phyloP scores from a whole-genome alignment of 2,797 vertebrate genomes.

The Peromyscus aztecus region DNA sequence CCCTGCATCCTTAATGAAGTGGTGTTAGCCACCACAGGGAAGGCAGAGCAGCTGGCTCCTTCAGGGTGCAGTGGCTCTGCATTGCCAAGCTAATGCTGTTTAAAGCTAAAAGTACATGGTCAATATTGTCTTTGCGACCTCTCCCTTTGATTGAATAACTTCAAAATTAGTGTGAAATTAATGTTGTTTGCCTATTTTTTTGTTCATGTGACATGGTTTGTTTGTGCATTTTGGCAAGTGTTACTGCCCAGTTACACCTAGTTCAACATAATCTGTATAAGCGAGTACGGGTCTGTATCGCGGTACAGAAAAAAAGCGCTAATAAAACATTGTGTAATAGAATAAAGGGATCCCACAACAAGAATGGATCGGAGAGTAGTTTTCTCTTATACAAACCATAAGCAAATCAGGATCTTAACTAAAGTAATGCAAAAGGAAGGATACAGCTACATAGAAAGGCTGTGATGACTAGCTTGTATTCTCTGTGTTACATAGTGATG shows the following conservation, averaged over 20 bases:
- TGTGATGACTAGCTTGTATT: not conserved
- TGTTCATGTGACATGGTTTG: not conserved
- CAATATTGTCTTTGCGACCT: not conserved
- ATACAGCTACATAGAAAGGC: not conserved
- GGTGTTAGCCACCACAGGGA: not conserved
- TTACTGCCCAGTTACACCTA: not conserved
- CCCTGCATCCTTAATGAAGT: not conserved
- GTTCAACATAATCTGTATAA: not conserved
- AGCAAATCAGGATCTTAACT: not conserved
- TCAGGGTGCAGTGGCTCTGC: not conserved
- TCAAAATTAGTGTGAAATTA: constrained; percentile 3
- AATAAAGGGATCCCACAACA: not conserved
- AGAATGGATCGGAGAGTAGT: not conserved
- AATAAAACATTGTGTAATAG: not conserved
- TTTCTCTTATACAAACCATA: not conserved
- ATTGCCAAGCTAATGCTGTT: not conserved
- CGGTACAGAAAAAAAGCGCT: not conserved
- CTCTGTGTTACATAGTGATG: not conserved
- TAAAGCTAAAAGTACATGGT: not conserved
- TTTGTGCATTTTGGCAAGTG: constrained; percentile 11
- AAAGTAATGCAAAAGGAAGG: constrained; percentile 25
- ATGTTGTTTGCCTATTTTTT: constrained; percentile 16
- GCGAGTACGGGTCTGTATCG: not conserved
- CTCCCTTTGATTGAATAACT: constrained; percentile 15
- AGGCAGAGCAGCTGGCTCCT: not conserved